A percentile compares a stretch with the other conserved stretches of the same genome.
These are phyloP conservation scores for Heliothis peltigera DNA, from an alignment of 2,888 invertebrate species.

Conservation along the genomic window DNA sequence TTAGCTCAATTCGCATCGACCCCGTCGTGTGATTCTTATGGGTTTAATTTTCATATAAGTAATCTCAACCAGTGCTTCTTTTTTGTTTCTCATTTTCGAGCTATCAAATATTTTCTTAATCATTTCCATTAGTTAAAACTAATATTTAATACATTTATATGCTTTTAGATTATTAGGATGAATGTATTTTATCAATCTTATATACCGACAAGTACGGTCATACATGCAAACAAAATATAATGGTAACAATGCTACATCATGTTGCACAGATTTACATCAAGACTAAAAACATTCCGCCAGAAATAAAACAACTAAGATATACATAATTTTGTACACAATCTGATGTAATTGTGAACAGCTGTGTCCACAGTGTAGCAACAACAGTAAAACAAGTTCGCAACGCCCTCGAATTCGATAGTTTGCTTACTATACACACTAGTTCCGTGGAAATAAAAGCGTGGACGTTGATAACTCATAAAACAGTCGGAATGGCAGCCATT, in stretches of 20 bases:
- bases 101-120: neutral
- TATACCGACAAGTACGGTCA: too few species aligned
- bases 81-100: too few species aligned
- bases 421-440: conserved; percentile 47
- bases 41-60: conserved; percentile 45
- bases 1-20: conserved; percentile 30
- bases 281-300: conserved; percentile 15
- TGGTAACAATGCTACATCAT: neutral
- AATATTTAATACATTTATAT: too few species aligned
- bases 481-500: conserved; percentile 37
- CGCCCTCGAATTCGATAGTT: conserved; percentile 17
- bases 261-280: conserved; percentile 2
- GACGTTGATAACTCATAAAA: conserved; percentile 46
- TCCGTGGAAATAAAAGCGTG: conserved; percentile 36
- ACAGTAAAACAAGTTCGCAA: conserved; percentile 29
- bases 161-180: too few species aligned
- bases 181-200: too few species aligned
- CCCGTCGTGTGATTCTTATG: conserved; percentile 29
- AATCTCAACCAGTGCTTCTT: conserved; percentile 24
- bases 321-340: conserved; percentile 27
- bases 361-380: conserved; percentile 20
- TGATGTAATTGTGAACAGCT: conserved; percentile 45
- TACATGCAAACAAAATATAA: too few species aligned
- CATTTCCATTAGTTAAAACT: too few species aligned
- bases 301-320: conserved; percentile 30